Evolutionary conservation across 2,113 vertebrate species (phyloP).

Genomic region (Ahaetulla prasina): DNA sequence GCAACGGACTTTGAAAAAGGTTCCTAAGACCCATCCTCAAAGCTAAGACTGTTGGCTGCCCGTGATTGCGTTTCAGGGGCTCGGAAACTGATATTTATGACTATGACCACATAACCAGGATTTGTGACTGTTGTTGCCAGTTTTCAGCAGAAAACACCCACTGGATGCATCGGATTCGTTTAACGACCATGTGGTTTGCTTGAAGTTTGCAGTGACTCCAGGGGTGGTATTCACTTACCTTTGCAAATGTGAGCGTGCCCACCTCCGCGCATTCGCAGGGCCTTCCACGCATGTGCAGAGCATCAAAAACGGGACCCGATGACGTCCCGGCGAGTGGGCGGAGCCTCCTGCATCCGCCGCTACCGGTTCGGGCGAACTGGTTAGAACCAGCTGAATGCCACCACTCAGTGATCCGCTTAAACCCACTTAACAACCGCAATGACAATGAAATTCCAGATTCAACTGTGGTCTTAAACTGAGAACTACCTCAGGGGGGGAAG

Average conservation of each 20-base stretch:
- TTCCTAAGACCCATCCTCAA: background rate
- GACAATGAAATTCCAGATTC: background rate
- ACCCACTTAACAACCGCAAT: background rate
- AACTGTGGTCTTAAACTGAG: background rate
- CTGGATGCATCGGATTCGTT: background rate
- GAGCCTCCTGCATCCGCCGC: no score
- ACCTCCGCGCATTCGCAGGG: no score
- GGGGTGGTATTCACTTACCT: no score
- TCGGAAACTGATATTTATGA: background rate
- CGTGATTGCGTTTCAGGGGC: background rate
- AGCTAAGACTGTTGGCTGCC: background rate
- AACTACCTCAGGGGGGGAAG: background rate
- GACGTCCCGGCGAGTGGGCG: rapidly evolving
- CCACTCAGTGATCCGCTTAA: background rate
- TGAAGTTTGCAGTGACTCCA: background rate
- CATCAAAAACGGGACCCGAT: no score
- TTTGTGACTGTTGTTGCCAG: background rate
- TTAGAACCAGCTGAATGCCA: no score
- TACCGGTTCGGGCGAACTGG: no score
- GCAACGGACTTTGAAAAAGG: background rate
- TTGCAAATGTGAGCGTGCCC: no score
- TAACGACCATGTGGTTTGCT: background rate
- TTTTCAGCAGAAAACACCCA: background rate
- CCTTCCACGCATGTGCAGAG: no score
- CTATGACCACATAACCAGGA: background rate